These are phyloP conservation scores for Ciona savignyi DNA, from an alignment of 23 tunicate species.

Conservation along the genomic window DNA sequence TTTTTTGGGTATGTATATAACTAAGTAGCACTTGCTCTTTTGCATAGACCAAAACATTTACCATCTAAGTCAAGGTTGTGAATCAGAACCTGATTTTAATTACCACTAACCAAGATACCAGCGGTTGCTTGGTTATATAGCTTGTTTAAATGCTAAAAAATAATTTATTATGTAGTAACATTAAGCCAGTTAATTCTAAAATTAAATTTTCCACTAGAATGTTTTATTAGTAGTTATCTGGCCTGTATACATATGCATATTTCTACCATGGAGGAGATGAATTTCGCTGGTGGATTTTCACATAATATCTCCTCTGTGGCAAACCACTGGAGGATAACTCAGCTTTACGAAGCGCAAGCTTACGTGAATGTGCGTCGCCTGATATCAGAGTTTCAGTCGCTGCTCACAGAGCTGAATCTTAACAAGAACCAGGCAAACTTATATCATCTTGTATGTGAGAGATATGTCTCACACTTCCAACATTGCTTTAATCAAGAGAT, in stretches of 20 bases:
- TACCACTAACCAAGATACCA: too few species aligned
- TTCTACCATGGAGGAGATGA: neutral
- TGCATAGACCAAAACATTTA: too few species aligned
- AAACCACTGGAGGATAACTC: slow-evolving; percentile 15
- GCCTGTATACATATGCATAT: neutral
- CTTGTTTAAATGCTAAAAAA: too few species aligned
- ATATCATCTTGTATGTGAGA: slow-evolving; percentile 5
- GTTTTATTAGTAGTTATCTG: neutral
- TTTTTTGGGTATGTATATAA: too few species aligned
- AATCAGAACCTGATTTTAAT: too few species aligned
- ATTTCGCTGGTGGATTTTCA: neutral
- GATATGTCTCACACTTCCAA: slow-evolving; percentile 18
- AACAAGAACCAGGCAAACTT: slow-evolving; percentile 4
- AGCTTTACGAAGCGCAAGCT: slow-evolving; percentile 55
- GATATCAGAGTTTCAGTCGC: slow-evolving; percentile 28
- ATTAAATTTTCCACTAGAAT: too few species aligned
- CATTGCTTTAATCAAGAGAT: slow-evolving; percentile 12
- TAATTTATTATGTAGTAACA: too few species aligned
- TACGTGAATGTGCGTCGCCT: slow-evolving; percentile 39
- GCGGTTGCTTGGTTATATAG: too few species aligned
- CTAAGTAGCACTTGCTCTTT: too few species aligned
- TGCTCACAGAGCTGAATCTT: neutral
- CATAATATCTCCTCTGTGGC: slow-evolving; percentile 1
- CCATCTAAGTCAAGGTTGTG: too few species aligned
- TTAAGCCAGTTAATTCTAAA: too few species aligned